A percentile compares a stretch with the other conserved stretches of the same genome.
These are phyloP conservation scores for Protobothrops flavoviridis DNA, from an alignment of 2,113 vertebrate species.

Conservation along the genomic window DNA sequence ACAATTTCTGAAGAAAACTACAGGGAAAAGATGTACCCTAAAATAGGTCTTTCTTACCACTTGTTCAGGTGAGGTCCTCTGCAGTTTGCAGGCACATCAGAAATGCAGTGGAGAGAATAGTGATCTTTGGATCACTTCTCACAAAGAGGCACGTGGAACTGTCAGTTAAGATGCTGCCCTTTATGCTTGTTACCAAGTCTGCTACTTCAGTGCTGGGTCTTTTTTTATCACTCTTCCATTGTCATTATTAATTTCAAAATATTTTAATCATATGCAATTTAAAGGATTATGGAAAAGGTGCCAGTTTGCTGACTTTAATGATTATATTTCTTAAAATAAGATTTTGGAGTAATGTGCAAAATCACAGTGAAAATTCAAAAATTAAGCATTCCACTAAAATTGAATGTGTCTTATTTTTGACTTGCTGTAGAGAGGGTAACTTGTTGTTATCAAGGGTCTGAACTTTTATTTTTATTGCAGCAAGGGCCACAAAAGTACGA, in stretches of 20 bases:
- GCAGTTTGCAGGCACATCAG: constrained; percentile 53
- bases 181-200: constrained; percentile 54
- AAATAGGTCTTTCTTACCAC: constrained; percentile 60
- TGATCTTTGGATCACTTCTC: constrained; percentile 29
- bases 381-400: neutral
- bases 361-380: neutral
- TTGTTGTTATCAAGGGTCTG: neutral
- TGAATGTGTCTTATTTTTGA: neutral
- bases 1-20: neutral
- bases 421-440: neutral
- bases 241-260: constrained; percentile 21
- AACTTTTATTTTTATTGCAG: neutral
- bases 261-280: neutral
- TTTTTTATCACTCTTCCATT: constrained; percentile 55
- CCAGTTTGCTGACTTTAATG: neutral
- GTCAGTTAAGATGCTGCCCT: constrained; percentile 55
- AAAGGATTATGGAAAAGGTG: neutral
- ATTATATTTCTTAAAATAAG: neutral
- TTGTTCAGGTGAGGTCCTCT: constrained; percentile 41
- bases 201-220: constrained; percentile 47
- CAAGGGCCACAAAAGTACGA: neutral
- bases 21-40: constrained; percentile 10
- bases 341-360: neutral
- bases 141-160: constrained; percentile 47
- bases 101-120: constrained; percentile 49